A percentile compares a stretch with the other conserved stretches of the same genome.
phyloP scores from a whole-genome alignment of 2,797 vertebrate species.

The Molossus alvarezi region DNA sequence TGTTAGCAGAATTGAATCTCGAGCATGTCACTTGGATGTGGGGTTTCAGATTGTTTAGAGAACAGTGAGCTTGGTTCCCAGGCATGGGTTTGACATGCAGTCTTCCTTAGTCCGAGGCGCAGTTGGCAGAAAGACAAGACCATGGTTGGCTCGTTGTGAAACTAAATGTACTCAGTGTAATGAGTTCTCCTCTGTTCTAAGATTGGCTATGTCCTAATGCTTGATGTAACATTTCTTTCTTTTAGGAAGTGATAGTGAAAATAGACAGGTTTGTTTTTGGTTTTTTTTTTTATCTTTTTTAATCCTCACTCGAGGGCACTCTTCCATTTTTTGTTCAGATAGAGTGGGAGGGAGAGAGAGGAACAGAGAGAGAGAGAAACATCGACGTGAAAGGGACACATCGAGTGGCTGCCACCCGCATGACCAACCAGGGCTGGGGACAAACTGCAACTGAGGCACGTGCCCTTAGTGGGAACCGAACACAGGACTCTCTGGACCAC shows the following conservation, averaged over 20 bases:
- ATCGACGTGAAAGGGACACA: too few relatives aligned
- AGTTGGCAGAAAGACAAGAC: neutral
- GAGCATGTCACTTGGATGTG: neutral
- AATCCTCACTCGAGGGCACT: too few relatives aligned
- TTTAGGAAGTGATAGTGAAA: conserved; percentile 40
- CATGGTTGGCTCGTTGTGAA: neutral
- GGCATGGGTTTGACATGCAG: neutral
- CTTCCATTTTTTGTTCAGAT: too few relatives aligned
- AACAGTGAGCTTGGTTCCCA: neutral
- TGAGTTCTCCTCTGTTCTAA: conserved; percentile 6
- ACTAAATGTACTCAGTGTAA: neutral
- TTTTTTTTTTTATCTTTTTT: neutral
- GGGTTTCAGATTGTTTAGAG: neutral
- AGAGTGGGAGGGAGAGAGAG: too few relatives aligned
- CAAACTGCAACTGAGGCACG: too few relatives aligned
- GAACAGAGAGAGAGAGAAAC: too few relatives aligned
- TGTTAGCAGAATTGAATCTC: neutral
- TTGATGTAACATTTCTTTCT: conserved; percentile 51
- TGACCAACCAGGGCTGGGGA: too few relatives aligned
- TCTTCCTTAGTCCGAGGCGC: conserved; percentile 26
- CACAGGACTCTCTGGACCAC: too few relatives aligned
- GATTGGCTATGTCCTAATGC: neutral
- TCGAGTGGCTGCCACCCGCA: too few relatives aligned
- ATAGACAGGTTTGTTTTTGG: neutral
- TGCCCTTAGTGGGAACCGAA: too few relatives aligned